A percentile compares a stretch with the other conserved stretches of the same genome.
These are phyloP conservation scores for Atlantisia rogersi DNA, from an alignment of 2,113 vertebrate species.

Conservation along the genomic window DNA sequence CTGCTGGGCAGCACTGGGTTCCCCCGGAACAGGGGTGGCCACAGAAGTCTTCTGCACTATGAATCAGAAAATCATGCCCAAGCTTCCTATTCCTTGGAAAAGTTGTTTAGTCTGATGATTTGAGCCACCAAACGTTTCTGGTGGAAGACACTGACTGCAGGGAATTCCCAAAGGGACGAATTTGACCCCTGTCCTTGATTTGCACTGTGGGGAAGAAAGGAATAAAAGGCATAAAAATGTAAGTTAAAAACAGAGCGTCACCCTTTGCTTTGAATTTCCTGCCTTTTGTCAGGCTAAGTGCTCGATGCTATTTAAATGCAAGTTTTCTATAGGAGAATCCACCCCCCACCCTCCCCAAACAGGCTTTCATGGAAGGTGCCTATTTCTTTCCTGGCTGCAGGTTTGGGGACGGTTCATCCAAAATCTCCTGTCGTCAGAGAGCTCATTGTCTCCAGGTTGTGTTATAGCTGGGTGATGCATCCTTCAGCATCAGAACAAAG, in stretches of 20 bases:
- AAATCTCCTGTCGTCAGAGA: background rate
- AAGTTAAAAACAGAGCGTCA: constrained; percentile 42
- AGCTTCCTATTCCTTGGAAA: background rate
- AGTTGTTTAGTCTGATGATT: background rate
- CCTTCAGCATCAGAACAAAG: background rate
- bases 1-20: background rate
- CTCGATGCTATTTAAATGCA: constrained; percentile 47
- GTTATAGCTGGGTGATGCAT: background rate
- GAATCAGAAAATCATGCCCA: background rate
- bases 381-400: background rate
- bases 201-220: background rate
- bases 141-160: background rate
- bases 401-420: background rate
- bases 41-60: fast-evolving
- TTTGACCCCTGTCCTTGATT: constrained; percentile 47
- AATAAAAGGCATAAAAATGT: constrained; percentile 60
- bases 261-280: constrained; percentile 60
- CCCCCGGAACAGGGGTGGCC: background rate
- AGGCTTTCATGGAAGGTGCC: background rate
- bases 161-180: background rate
- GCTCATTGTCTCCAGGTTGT: background rate
- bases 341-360: background rate
- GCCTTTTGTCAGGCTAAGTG: constrained; percentile 60
- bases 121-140: background rate
- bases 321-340: background rate